Conservation (phyloP, 2,888 invertebrate species). For the Halocaridina rubra region DNA sequence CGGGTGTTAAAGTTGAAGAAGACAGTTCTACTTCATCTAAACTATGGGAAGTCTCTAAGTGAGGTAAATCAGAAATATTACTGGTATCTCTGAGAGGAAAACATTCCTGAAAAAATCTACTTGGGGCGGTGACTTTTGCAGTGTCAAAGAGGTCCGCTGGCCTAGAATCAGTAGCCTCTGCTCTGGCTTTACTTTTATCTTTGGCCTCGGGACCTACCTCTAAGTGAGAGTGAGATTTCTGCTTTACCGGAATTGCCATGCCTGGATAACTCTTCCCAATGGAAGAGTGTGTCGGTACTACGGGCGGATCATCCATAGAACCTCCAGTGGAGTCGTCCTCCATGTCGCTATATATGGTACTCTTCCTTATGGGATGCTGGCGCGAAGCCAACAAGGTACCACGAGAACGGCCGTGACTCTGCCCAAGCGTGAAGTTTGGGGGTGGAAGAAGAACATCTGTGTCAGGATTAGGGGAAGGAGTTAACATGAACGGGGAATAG, state of each 20-base stretch:
- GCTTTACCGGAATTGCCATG: constrained; percentile 57
- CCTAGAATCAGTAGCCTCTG: constrained; percentile 32
- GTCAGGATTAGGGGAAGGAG: constrained; percentile 63
- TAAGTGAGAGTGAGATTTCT: constrained; percentile 20
- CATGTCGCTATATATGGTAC: constrained; percentile 50
- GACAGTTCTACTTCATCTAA: constrained; percentile 46
- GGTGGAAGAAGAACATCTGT: constrained; percentile 63
- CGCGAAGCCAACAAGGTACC: constrained; percentile 35
- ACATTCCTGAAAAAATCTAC: constrained; percentile 28
- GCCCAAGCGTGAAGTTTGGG: constrained; percentile 50
- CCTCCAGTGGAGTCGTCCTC: constrained; percentile 46
- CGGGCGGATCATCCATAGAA: constrained; percentile 42
- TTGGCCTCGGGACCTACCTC: constrained; percentile 48
- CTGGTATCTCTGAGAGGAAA: background rate
- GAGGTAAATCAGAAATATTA: constrained; percentile 9
- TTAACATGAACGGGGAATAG: constrained; percentile 58
- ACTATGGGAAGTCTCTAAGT: constrained; percentile 46
- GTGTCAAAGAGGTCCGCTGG: constrained; percentile 26
- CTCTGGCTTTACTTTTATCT: constrained; percentile 12
- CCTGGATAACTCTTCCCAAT: constrained; percentile 57
- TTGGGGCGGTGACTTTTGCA: background rate
- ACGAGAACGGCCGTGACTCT: constrained; percentile 42
- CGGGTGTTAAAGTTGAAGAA: constrained; percentile 32
- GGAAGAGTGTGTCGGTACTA: constrained; percentile 40
- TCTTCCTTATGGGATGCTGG: constrained; percentile 49